A percentile compares a stretch with the other conserved stretches of the same genome.
These are phyloP conservation scores for Euwallacea fornicatus DNA, from an alignment of 1,140 invertebrate genomes.

Conservation along the genomic window DNA sequence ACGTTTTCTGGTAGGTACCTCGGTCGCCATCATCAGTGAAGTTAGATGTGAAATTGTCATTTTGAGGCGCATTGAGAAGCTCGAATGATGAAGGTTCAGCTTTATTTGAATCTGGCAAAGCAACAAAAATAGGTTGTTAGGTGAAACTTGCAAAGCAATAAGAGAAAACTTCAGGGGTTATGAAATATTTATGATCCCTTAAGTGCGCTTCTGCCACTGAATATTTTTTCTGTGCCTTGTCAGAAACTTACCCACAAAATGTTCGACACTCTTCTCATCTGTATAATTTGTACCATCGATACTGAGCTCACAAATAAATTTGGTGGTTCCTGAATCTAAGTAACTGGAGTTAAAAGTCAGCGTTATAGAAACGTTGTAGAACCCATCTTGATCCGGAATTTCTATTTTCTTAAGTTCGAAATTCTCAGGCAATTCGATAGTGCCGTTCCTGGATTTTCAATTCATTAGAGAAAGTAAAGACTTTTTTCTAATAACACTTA, in stretches of 20 bases:
- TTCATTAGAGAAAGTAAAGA: background rate
- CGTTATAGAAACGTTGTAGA: conserved; percentile 33
- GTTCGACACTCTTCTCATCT: conserved; percentile 27
- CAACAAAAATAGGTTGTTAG: no score
- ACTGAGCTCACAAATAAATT: conserved; percentile 37
- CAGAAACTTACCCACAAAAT: conserved; percentile 34
- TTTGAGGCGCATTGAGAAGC: no score
- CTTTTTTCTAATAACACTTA: background rate
- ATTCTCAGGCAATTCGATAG: conserved; percentile 19
- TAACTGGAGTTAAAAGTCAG: conserved; percentile 31
- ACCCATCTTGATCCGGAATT: conserved; percentile 17
- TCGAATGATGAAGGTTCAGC: no score
- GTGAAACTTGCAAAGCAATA: no score
- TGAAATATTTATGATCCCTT: no score
- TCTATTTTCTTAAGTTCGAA: conserved; percentile 14
- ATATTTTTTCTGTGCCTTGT: no score
- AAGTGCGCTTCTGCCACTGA: no score
- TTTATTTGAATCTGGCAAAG: no score
- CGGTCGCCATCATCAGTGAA: no score
- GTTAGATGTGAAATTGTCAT: no score
- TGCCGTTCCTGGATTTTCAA: conserved; percentile 21
- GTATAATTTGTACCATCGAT: conserved; percentile 42
- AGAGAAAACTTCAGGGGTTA: no score
- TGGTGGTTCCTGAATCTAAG: conserved; percentile 28
- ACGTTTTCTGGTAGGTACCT: no score